Evolutionary conservation across 2,797 vertebrate species (phyloP).

Genomic region (Microctenopoma lineatum): DNA sequence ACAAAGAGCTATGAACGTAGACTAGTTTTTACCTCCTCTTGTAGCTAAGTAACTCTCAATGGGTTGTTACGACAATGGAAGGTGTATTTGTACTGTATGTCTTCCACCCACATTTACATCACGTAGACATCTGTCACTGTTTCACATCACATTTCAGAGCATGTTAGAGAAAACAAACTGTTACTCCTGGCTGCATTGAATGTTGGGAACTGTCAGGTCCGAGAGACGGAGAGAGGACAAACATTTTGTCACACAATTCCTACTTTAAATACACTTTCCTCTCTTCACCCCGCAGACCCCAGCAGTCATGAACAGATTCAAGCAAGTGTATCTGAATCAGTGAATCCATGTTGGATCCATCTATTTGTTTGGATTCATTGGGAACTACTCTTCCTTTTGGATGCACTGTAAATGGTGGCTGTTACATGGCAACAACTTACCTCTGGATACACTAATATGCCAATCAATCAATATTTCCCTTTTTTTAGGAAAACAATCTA

Average conservation of each 20-base stretch:
- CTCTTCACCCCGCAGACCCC: constrained; percentile 20
- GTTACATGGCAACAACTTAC: constrained; percentile 62
- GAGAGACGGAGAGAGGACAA: constrained; percentile 26
- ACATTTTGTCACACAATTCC: constrained; percentile 33
- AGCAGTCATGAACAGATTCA: constrained; percentile 23
- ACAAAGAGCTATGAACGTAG: constrained; percentile 78
- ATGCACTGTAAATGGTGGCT: constrained; percentile 45
- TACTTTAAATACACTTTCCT: constrained; percentile 32
- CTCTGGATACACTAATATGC: constrained; percentile 59
- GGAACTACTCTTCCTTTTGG: constrained; percentile 14
- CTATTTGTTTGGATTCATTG: constrained; percentile 23
- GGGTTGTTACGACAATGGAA: constrained; percentile 72
- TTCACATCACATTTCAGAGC: constrained; percentile 68
- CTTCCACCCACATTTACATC: constrained; percentile 71
- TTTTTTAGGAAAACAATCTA: constrained; percentile 21
- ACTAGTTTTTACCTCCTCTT: constrained; percentile 76
- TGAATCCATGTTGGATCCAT: background rate
- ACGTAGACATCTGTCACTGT: constrained; percentile 72
- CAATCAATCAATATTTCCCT: constrained; percentile 32
- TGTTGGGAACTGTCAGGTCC: constrained; percentile 51
- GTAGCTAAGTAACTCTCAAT: constrained; percentile 73
- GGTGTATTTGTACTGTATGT: constrained; percentile 75
- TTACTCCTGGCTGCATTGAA: constrained; percentile 51
- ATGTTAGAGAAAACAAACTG: constrained; percentile 51
- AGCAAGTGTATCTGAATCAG: constrained; percentile 20